Evolutionary conservation across 2,113 vertebrate genomes (phyloP).

Genomic region (Nestor notabilis): DNA sequence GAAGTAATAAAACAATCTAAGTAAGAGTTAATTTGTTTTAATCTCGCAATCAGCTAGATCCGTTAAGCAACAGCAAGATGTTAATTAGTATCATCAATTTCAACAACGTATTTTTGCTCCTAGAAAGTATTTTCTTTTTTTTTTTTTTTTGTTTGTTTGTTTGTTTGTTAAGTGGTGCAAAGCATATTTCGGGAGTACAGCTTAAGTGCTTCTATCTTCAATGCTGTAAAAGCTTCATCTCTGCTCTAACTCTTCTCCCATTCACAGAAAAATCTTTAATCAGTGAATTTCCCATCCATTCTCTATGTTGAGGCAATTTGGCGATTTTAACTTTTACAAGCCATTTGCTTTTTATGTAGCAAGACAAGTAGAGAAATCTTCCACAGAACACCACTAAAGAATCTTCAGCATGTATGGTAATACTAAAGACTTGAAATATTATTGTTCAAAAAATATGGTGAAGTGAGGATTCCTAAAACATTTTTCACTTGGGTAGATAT

Average conservation of each 20-base stretch:
- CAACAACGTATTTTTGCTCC: not conserved
- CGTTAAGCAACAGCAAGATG: not conserved
- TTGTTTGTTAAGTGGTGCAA: not conserved
- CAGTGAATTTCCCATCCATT: not conserved
- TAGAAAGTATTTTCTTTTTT: not conserved
- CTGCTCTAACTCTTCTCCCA: not conserved
- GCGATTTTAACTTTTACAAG: not conserved
- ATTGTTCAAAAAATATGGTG: not conserved
- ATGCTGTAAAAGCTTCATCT: not conserved
- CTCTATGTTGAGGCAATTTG: not conserved
- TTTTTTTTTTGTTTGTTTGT: too few species aligned
- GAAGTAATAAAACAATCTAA: not conserved
- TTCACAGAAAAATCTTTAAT: not conserved
- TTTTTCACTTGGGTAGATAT: not conserved
- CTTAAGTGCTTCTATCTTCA: not conserved
- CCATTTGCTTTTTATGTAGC: slow-evolving; percentile 3
- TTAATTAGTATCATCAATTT: not conserved
- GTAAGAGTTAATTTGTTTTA: not conserved
- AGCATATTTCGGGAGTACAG: not conserved
- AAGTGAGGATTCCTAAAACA: not conserved
- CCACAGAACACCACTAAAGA: not conserved
- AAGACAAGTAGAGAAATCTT: not conserved
- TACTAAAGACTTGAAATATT: not conserved
- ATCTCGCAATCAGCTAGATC: not conserved
- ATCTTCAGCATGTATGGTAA: not conserved